Percentiles rank a stretch among this genome's conserved stretches.
These are phyloP conservation scores for Philopotamus ludificatus DNA, from an alignment of 1,140 invertebrate species.

Conservation along the genomic window DNA sequence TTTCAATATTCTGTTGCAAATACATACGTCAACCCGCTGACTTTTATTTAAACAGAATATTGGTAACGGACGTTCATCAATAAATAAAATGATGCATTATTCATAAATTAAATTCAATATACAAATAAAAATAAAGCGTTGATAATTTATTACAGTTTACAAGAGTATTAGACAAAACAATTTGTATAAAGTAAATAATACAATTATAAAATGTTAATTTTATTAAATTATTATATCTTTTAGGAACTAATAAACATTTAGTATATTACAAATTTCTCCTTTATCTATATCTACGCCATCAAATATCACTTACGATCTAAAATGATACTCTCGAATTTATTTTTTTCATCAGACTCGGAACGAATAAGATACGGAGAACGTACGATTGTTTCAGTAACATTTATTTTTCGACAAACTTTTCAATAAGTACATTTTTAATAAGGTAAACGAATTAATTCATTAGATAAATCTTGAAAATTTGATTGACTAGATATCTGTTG, in stretches of 20 bases:
- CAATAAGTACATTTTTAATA: too few relatives aligned
- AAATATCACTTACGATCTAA: too few relatives aligned
- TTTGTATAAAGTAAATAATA: constrained; percentile 33
- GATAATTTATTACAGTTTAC: constrained; percentile 13
- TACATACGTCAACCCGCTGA: background rate
- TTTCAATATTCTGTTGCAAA: constrained; percentile 34
- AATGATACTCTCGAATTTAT: too few relatives aligned
- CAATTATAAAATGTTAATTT: constrained; percentile 16
- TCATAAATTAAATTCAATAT: constrained; percentile 40
- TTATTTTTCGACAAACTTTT: too few relatives aligned
- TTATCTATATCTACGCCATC: background rate
- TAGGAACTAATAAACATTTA: constrained; percentile 24
- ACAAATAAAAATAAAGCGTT: constrained; percentile 35
- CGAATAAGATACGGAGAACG: constrained; percentile 17
- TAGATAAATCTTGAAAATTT: constrained; percentile 18
- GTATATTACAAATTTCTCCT: constrained; percentile 6
- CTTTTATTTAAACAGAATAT: constrained; percentile 31
- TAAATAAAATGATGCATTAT: constrained; percentile 40
- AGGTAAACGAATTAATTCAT: too few relatives aligned
- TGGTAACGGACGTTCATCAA: constrained; percentile 25
- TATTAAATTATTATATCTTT: background rate
- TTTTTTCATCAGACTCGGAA: too few relatives aligned
- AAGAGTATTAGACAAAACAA: constrained; percentile 18
- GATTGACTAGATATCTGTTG: constrained; percentile 32
- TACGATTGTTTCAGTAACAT: constrained; percentile 10